These are phyloP conservation scores for Linnaemya vulpina DNA, from an alignment of 2,888 invertebrate species.

Conservation along the genomic window DNA sequence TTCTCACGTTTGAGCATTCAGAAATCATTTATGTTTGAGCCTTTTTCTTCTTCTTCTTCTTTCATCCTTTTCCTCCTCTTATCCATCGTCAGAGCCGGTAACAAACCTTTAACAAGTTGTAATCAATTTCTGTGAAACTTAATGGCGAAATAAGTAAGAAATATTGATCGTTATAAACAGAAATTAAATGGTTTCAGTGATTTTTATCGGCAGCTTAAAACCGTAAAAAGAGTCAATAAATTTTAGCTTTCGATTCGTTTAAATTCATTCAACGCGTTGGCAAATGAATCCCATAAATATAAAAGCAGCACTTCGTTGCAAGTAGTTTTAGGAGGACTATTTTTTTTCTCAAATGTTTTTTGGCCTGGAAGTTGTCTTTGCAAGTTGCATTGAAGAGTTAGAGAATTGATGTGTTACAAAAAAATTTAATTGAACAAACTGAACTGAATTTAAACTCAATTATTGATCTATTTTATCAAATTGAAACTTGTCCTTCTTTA, in stretches of 20 bases:
- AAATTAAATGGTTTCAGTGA: slow-evolving; percentile 49
- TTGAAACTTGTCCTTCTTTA: too few relatives aligned
- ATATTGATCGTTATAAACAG: slow-evolving; percentile 30
- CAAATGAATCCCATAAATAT: neutral
- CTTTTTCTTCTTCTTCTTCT: neutral
- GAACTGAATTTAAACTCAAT: too few relatives aligned
- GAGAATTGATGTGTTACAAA: too few relatives aligned
- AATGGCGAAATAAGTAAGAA: slow-evolving; percentile 11
- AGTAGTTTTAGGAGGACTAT: too few relatives aligned
- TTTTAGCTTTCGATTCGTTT: neutral
- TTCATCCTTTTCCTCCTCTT: neutral
- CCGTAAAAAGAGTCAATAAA: neutral
- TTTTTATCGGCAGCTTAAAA: slow-evolving; percentile 8
- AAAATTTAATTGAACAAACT: too few relatives aligned
- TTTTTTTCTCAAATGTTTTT: too few relatives aligned
- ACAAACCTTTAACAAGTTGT: slow-evolving; percentile 42
- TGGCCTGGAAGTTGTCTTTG: too few relatives aligned
- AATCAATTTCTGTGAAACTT: slow-evolving; percentile 64
- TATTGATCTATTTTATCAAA: too few relatives aligned
- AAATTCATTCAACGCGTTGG: neutral
- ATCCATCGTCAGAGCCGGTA: neutral
- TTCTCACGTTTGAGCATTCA: slow-evolving; percentile 70
- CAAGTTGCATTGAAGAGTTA: too few relatives aligned
- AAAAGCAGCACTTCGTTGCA: neutral
- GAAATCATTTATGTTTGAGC: slow-evolving; percentile 7